Conservation (phyloP, 2,113 vertebrate genomes). For the Bothrops jararaca region DNA sequence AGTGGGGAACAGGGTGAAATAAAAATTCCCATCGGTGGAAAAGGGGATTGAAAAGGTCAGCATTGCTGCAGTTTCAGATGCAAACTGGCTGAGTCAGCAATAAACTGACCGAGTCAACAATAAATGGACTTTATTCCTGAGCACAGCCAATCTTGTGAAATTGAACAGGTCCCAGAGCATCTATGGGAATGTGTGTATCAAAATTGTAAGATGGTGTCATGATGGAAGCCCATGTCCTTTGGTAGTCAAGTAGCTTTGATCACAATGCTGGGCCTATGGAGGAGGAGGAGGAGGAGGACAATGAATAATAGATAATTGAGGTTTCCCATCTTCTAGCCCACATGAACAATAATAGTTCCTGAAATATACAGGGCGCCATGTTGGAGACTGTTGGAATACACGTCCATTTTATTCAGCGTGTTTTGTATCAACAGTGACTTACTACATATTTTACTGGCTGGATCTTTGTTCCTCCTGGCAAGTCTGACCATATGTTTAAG, state of each 20-base stretch:
- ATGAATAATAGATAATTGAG: neutral
- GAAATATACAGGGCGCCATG: neutral
- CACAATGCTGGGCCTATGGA: neutral
- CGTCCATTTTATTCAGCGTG: neutral
- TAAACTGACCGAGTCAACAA: neutral
- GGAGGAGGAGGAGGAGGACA: neutral
- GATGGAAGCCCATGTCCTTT: neutral
- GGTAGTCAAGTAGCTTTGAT: neutral
- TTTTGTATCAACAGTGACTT: neutral
- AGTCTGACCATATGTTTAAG: neutral
- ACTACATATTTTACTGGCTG: neutral
- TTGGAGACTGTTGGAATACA: neutral
- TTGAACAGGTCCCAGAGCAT: neutral
- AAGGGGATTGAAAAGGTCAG: neutral
- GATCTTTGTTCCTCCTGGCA: neutral
- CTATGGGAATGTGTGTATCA: neutral
- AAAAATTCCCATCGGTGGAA: neutral
- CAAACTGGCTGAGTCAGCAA: neutral
- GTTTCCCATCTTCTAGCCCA: neutral
- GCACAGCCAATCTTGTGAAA: neutral
- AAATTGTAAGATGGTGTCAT: neutral
- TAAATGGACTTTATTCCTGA: neutral
- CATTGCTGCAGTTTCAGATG: neutral
- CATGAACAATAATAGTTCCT: neutral
- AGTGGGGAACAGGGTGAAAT: neutral